Percentiles rank a stretch among this genome's conserved stretches.
Evolutionary conservation across 2,113 vertebrate species (phyloP).

Genomic region (Acrocephalus kingi): DNA sequence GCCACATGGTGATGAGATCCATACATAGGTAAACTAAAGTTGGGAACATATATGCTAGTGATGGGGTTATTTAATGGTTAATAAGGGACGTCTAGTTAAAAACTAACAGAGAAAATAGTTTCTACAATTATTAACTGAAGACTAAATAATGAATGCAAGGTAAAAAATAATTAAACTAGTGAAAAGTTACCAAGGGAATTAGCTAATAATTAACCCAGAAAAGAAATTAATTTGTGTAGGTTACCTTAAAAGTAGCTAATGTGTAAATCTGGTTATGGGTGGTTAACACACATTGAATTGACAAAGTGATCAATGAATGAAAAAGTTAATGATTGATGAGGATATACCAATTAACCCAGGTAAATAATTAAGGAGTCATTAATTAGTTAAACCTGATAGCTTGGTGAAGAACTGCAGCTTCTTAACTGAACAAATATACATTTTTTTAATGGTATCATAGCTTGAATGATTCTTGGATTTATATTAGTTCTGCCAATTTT

Average conservation of each 20-base stretch:
- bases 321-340: not conserved
- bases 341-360: not conserved
- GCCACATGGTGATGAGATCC: not conserved
- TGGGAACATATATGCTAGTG: not conserved
- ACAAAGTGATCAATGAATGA: not conserved
- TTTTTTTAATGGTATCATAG: not conserved
- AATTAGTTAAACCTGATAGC: not conserved
- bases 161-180: not conserved
- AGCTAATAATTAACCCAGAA: not conserved
- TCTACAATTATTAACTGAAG: not conserved
- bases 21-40: not conserved
- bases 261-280: not conserved
- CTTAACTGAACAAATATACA: not conserved
- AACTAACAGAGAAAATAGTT: not conserved
- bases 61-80: not conserved
- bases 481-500: constrained; percentile 14
- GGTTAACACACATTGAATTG: not conserved
- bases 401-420: not conserved
- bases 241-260: not conserved
- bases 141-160: not conserved
- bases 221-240: not conserved
- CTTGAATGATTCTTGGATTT: not conserved
- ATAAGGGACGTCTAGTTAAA: not conserved
- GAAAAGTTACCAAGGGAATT: not conserved
- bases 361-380: not conserved